Evolutionary conservation across 23 tunicate genomes (phyloP).

Genomic region (Oikopleura dioica): DNA sequence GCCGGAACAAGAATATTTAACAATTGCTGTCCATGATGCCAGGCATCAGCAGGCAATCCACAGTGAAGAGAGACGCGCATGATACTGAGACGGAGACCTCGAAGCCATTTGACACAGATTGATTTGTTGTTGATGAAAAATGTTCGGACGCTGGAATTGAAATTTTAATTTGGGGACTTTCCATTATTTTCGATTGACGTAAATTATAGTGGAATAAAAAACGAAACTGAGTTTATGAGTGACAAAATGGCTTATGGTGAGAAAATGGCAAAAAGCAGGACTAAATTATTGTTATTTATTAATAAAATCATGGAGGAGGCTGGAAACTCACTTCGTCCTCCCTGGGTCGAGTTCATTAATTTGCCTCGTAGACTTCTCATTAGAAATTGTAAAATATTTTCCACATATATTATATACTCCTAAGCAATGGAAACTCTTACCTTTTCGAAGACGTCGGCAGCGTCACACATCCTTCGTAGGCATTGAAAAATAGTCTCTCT

Average conservation of each 20-base stretch:
- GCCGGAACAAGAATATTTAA: background rate
- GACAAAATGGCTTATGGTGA: background rate
- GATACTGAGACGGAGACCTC: constrained; percentile 46
- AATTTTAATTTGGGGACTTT: no score
- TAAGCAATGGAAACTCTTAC: no score
- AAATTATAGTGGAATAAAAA: background rate
- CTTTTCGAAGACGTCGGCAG: constrained; percentile 32
- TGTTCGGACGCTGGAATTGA: constrained; percentile 30
- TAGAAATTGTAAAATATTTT: no score
- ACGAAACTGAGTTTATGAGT: background rate
- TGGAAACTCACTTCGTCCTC: no score
- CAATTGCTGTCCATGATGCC: constrained; percentile 57
- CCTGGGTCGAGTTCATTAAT: no score
- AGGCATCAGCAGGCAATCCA: constrained; percentile 27
- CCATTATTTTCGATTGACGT: background rate
- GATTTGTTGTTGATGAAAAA: constrained; percentile 54
- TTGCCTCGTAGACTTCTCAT: no score
- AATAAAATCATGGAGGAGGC: no score
- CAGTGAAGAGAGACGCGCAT: constrained; percentile 42
- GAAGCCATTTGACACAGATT: constrained; percentile 75
- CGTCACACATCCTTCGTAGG: constrained; percentile 66
- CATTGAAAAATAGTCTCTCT: constrained; percentile 71
- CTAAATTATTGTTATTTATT: no score
- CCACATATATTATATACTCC: no score
- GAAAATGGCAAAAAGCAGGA: no score